Conservation (phyloP, 37 sponge, comb jelly and placozoan species). For the Diacarnus erythraeanus region DNA sequence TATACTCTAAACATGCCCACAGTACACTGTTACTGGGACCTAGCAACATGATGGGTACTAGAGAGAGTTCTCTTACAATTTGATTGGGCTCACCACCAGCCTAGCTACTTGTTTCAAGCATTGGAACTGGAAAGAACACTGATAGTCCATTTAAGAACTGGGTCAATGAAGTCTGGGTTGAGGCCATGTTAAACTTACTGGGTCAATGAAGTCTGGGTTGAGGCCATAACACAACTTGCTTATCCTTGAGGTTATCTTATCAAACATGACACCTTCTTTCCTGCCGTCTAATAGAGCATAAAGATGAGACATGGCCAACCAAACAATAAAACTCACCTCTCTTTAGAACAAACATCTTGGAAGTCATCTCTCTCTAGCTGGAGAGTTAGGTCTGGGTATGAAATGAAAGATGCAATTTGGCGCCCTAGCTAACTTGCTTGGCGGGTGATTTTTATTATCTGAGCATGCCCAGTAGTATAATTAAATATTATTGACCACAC, state of each 20-base stretch:
- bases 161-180: neutral
- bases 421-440: neutral
- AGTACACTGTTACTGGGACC: too few species aligned
- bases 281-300: constrained; percentile 80
- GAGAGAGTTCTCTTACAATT: too few species aligned
- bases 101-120: too few species aligned
- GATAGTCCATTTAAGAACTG: neutral
- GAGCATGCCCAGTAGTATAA: neutral
- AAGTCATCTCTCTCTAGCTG: constrained; percentile 45
- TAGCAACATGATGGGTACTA: too few species aligned
- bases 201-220: constrained; percentile 87
- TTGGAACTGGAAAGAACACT: neutral
- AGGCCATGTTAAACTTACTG: constrained; percentile 58
- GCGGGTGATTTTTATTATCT: neutral
- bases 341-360: constrained; percentile 67
- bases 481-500: neutral
- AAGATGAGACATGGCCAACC: too few species aligned
- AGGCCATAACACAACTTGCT: constrained; percentile 96
- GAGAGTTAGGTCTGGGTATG: neutral
- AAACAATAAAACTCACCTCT: constrained; percentile 49
- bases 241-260: constrained; percentile 97
- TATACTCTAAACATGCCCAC: too few species aligned
- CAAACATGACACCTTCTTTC: constrained; percentile 92
- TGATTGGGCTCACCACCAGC: too few species aligned
- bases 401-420: neutral